Evolutionary conservation across 2,113 vertebrate genomes (phyloP), one percentile per base, ranked within the genome.

Genomic region (Chionis minor): DNA sequence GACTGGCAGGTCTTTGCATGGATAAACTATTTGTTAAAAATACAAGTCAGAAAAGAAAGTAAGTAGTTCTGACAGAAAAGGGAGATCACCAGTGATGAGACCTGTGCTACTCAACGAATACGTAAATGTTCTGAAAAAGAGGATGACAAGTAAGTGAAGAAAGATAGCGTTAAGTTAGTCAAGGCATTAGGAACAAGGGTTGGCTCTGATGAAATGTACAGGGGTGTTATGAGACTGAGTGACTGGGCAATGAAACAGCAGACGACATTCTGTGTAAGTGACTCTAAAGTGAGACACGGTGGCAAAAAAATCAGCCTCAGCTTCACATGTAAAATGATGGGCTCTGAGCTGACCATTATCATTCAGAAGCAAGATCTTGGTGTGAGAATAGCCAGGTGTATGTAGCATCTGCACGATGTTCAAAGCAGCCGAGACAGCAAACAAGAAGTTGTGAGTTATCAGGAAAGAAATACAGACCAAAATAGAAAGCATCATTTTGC

Each of bases 61-160:
- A 81, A 81, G 18, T 35, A 27, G 13, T 71, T 81, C 59, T 85
- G 61, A n/a, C 86, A 88, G 91, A 79, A 93, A 66, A 74, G 42
- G 32, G 55, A 87, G 55, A 73, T 94, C 69, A 62, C 59, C 33
- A 30, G 59, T 4, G 2, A 35, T 45, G 51, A 54, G 73, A 58
- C 69, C 27, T n/a, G 33, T 70, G 65, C 61, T 90, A 65, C 45
- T 82, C 32, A 82, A 5, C 0, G 3, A 82, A 40, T 14, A 13
- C 9, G 21, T 40, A 78, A 81, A 66, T 22, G 35, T 23, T 18
- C 65, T 79, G 79, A 47, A 79, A 85, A 90, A 65, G 59, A 65
- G 33, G 40, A 55, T 62, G 78, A 40, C 18, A 78, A 52, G 28
- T 42, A 27, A 81, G 38, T n/a, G 26, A 81, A 86, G 47, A 69